These are phyloP conservation scores for Pipistrellus nathusii DNA, from an alignment of 2,797 vertebrate genomes.

Conservation along the genomic window DNA sequence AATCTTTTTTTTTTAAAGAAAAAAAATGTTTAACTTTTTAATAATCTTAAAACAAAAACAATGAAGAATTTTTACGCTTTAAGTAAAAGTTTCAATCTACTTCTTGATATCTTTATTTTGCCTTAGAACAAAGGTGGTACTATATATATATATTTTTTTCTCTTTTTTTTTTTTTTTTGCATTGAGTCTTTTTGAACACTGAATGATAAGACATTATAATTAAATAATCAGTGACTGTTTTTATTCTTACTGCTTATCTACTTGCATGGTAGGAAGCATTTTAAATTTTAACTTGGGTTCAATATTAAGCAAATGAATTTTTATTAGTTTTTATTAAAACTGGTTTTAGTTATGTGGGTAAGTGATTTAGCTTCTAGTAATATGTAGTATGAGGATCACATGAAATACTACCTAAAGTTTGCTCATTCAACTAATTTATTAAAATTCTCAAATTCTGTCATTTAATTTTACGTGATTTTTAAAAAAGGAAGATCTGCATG, in stretches of 20 bases:
- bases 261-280: background rate
- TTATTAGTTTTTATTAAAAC: constrained; percentile 19
- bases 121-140: background rate
- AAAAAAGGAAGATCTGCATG: background rate
- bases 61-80: background rate
- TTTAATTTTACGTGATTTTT: background rate
- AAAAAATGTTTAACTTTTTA: background rate
- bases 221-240: background rate
- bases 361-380: constrained; percentile 42
- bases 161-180: background rate
- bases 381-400: background rate
- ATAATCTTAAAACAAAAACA: background rate
- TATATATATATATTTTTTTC: background rate
- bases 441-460: constrained; percentile 1
- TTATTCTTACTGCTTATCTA: background rate
- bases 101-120: background rate
- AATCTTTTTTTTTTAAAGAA: background rate
- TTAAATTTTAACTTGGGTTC: constrained; percentile 40
- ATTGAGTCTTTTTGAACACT: background rate
- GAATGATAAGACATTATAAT: background rate
- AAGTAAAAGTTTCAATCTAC: background rate
- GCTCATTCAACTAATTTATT: constrained; percentile 16
- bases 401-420: constrained; percentile 54
- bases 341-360: background rate
- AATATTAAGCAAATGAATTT: background rate